Evolutionary conservation across 2,888 invertebrate genomes (phyloP), one percentile per base, ranked within the genome.

Genomic region (Piscicola geometra): DNA sequence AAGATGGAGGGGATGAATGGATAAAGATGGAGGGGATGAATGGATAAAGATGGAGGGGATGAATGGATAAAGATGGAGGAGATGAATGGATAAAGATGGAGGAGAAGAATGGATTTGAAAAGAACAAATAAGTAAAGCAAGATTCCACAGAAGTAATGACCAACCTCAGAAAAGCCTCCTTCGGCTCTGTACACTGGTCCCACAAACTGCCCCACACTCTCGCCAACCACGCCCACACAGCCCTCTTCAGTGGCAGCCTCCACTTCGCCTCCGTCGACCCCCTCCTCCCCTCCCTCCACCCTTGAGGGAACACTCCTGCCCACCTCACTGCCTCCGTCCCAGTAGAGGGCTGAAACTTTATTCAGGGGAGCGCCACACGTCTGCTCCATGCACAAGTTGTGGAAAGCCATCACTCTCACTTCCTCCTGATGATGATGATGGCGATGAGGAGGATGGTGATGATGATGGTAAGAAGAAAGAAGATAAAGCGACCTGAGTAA

Each of bases 301-400:
- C 21, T 21, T 15, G 12, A 15, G 21, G 50, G 21, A 47, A 47
- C 12, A n/a, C n/a, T n/a, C 12, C 21, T 21, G 83, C 21, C 50
- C 21, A 64, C 64, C 18, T 82, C 82, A 77, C 88, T 87, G 78
- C 87, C 87, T 79, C 87, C 87, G 78, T 88, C 87, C 87, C 87
- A 88, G 78, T 84, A 78, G 33, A 84, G 78, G 0, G 86, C 82
- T 0, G 87, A 87, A 12, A 86, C 81, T 67, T 84, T 80, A 35
- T 80, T 78, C 1, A 87, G 80, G 36, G 81, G 79, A 2, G 84
- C 81, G 21, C 87, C 87, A 79, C 86, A 86, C 0, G 86, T 85
- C 79, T 85, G 87, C 80, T 88, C 87, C 73, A 87, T 81, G 79
- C 86, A 87, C 76, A 86, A 83, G 9, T 86, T 81, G 78, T 87